Evolutionary conservation across 2,113 vertebrate species (phyloP).

Genomic region (Sterna hirundo): DNA sequence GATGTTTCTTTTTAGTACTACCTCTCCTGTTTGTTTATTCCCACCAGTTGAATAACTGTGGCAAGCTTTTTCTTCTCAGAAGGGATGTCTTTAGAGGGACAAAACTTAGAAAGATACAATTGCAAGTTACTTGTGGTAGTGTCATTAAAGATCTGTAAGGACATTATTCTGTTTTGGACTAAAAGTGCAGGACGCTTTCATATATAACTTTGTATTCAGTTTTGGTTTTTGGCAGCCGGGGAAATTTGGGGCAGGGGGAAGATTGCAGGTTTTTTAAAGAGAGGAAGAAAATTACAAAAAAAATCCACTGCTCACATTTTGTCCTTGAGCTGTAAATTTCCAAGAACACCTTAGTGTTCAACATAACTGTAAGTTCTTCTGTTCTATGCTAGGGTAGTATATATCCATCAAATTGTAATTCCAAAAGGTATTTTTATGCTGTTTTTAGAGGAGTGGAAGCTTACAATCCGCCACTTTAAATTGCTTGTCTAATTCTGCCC

Average conservation of each 20-base stretch:
- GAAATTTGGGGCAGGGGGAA: background rate
- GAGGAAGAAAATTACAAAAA: background rate
- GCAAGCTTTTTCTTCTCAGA: background rate
- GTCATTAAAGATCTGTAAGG: background rate
- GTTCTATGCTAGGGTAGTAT: background rate
- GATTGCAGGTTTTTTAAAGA: background rate
- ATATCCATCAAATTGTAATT: constrained; percentile 20
- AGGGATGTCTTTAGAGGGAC: background rate
- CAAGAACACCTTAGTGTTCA: constrained; percentile 44
- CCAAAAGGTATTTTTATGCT: background rate
- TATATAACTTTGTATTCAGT: background rate
- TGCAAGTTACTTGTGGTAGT: background rate
- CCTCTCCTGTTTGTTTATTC: background rate
- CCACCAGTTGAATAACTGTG: background rate
- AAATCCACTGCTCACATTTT: background rate
- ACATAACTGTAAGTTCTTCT: constrained; percentile 22
- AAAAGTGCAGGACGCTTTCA: background rate
- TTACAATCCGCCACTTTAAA: background rate
- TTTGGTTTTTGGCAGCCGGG: background rate
- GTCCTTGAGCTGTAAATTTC: constrained; percentile 66
- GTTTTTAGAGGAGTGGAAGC: background rate
- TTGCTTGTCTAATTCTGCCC: constrained; percentile 7
- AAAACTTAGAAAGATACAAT: background rate
- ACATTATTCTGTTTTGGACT: background rate
- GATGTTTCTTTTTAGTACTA: background rate